Percentiles rank a stretch among this genome's conserved stretches.
Evolutionary conservation across 2,797 vertebrate species (phyloP).

Genomic region (Rhyacichthys aspro): DNA sequence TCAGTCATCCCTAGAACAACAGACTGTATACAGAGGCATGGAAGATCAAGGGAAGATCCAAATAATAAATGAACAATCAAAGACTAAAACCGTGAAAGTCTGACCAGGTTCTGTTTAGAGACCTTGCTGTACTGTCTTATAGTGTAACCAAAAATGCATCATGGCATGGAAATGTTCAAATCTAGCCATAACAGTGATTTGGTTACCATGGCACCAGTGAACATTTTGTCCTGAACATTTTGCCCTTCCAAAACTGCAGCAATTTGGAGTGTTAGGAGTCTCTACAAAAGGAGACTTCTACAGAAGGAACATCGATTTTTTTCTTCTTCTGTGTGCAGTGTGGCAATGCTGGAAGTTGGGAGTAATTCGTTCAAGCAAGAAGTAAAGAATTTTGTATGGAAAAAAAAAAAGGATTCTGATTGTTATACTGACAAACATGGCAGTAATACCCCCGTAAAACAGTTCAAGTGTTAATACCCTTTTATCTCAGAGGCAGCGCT

Average conservation of each 20-base stretch:
- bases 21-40: background rate
- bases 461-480: constrained; percentile 21
- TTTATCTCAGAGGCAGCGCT: constrained; percentile 25
- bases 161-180: no score
- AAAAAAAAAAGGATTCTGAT: constrained; percentile 18
- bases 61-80: background rate
- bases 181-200: background rate
- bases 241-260: background rate
- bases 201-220: background rate
- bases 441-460: constrained; percentile 20
- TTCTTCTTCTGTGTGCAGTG: no score
- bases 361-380: background rate
- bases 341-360: no score
- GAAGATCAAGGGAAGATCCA: background rate
- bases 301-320: no score
- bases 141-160: no score
- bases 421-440: constrained; percentile 27
- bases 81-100: background rate
- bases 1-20: constrained; percentile 8
- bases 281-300: no score
- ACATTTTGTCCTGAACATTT: background rate
- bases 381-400: constrained; percentile 15
- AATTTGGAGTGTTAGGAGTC: no score
- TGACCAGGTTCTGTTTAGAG: no score
- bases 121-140: no score